phyloP scores from a whole-genome alignment of 2,797 vertebrate species.

The Crenichthys baileyi region DNA sequence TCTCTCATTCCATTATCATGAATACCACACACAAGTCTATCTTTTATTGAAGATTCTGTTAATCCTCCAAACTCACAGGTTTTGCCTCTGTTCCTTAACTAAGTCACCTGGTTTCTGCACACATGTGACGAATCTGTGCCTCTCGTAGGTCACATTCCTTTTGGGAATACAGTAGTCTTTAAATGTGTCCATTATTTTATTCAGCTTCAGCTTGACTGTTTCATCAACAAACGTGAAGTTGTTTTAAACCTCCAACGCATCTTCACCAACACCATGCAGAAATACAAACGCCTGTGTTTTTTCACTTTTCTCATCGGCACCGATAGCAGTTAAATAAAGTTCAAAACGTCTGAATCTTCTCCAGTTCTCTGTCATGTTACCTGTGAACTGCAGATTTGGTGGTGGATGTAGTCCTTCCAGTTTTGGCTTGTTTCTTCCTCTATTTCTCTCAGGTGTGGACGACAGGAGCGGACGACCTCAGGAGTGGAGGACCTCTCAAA shows the following conservation, averaged over 20 bases:
- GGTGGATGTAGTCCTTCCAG: neutral
- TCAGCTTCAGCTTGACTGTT: neutral
- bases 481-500: no score
- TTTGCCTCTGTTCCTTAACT: conserved; percentile 16
- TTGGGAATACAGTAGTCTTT: neutral
- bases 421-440: no score
- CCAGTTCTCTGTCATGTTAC: neutral
- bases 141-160: neutral
- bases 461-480: no score
- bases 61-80: conserved; percentile 14
- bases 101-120: neutral
- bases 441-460: no score
- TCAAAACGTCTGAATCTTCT: neutral
- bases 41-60: conserved; percentile 5
- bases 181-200: neutral
- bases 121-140: conserved; percentile 7
- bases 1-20: neutral
- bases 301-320: neutral
- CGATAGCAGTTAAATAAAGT: neutral
- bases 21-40: conserved; percentile 15
- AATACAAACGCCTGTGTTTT: neutral
- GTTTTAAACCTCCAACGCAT: neutral
- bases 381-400: neutral
- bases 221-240: neutral
- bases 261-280: conserved; percentile 4